A percentile compares a stretch with the other conserved stretches of the same genome.
These are phyloP conservation scores for Romanomermis culicivorax DNA, from an alignment of 2,888 invertebrate genomes.

Conservation along the genomic window DNA sequence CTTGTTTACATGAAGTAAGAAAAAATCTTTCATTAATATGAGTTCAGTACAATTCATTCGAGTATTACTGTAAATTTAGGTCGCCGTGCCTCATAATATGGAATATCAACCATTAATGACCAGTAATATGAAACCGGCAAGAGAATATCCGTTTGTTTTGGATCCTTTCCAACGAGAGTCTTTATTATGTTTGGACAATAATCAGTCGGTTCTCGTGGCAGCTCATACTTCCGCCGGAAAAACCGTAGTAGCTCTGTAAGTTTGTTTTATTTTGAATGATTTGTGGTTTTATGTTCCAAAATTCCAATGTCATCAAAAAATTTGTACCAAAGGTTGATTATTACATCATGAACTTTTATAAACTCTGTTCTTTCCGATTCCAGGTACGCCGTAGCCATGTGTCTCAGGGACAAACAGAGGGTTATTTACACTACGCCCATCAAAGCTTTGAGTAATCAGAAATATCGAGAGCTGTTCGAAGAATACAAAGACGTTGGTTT, in stretches of 20 bases:
- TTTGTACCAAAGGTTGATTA: neutral
- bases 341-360: neutral
- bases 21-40: too few relatives aligned
- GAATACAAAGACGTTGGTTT: constrained; percentile 91
- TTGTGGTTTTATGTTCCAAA: neutral
- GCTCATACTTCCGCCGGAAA: constrained; percentile 99
- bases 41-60: neutral
- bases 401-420: constrained; percentile 73
- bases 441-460: constrained; percentile 96
- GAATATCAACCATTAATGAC: constrained; percentile 44
- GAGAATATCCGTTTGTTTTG: constrained; percentile 73
- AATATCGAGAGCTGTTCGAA: constrained; percentile 87
- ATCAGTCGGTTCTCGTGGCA: constrained; percentile 90
- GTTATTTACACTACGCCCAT: constrained; percentile 99
- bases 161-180: constrained; percentile 97
- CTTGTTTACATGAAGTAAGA: constrained; percentile 79
- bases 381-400: constrained; percentile 75
- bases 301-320: neutral
- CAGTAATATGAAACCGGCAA: constrained; percentile 51
- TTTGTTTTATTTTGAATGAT: constrained; percentile 15
- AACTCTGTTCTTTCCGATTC: too few relatives aligned
- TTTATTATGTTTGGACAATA: constrained; percentile 82
- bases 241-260: constrained; percentile 87
- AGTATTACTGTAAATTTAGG: constrained; percentile 21
- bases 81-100: constrained; percentile 64